phyloP scores from a whole-genome alignment of 2,797 vertebrate species.

The Syngnathus acus region DNA sequence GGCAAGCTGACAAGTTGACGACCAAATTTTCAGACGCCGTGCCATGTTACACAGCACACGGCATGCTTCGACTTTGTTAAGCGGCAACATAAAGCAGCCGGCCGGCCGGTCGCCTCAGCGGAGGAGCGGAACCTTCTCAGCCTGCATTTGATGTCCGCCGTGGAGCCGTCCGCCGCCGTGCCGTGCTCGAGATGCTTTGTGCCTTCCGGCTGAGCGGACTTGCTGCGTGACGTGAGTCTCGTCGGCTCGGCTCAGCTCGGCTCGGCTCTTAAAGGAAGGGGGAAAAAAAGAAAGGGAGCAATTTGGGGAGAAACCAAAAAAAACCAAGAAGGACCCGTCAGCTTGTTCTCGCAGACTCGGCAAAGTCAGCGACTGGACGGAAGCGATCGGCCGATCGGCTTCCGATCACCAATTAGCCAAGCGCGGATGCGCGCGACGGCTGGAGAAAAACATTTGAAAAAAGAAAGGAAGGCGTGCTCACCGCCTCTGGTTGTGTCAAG shows the following conservation, averaged over 20 bases:
- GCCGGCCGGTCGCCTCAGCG: background rate
- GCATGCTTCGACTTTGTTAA: background rate
- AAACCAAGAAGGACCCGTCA: too few relatives aligned
- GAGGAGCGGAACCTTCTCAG: background rate
- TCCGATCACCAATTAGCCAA: background rate
- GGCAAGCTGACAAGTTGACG: background rate
- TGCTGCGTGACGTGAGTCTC: background rate
- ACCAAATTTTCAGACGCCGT: background rate
- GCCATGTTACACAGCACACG: background rate
- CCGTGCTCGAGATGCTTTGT: background rate
- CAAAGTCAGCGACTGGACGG: background rate
- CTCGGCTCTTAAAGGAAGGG: too few relatives aligned
- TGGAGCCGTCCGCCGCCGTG: background rate
- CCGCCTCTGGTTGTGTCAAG: too few relatives aligned
- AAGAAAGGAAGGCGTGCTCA: too few relatives aligned
- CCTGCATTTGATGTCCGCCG: too few relatives aligned
- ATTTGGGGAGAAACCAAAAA: too few relatives aligned
- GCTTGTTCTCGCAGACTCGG: background rate
- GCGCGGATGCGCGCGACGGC: background rate
- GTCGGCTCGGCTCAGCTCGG: too few relatives aligned
- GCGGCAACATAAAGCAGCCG: background rate
- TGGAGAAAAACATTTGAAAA: too few relatives aligned
- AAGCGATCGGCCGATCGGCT: background rate
- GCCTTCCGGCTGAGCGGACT: background rate
- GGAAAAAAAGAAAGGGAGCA: background rate